Evolutionary conservation across 2,888 invertebrate species (phyloP), one percentile per base, ranked within the genome.

Genomic region (Tridacna crocea): DNA sequence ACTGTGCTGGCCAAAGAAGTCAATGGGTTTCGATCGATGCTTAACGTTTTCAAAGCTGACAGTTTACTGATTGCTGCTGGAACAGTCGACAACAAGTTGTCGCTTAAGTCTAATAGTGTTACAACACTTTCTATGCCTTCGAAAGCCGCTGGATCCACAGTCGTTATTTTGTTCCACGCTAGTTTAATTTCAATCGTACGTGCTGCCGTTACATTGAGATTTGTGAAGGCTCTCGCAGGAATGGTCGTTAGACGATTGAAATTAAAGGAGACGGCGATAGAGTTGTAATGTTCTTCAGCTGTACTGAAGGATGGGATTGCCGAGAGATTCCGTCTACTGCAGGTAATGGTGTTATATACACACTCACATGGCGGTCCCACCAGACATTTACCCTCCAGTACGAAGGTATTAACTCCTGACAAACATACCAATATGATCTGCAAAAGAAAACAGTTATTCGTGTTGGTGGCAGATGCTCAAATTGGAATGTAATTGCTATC

Each of bases 281-380:
- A 58, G 73, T 73, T 73, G 58, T 58, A 60, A 13, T 58, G 26
- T n/a, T 55, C 15, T 17, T 60, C 36, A 17, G 73, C 60, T 27
- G 73, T 11, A 22, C 19, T 27, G 27, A 73, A 73, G 11, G 60
- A 22, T 27, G 73, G 73, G 6, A 73, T 73, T 13, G 58, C 36
- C 1, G 73, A 60, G 27, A 73, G 73, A 24, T 73, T 58, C n/a
- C 19, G 55, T 15, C 58, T 4, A 22, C 58, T 73, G 26, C 73
- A 73, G 15, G 60, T 60, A 0, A 73, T 73, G 15, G 58, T 73
- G 46, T 73, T 60, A 27, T 60, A 60, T 0, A 60, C 60, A 60
- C 73, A 73, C 36, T 73, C 58, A 36, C 73, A 73, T 27, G 73
- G 73, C 22, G 73, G 73, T 3, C 46, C 60, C 22, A 60, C 13